A percentile compares a stretch with the other conserved stretches of the same genome.
Conservation (phyloP, 2,113 vertebrate genomes). For the Salvator merianae region DNA sequence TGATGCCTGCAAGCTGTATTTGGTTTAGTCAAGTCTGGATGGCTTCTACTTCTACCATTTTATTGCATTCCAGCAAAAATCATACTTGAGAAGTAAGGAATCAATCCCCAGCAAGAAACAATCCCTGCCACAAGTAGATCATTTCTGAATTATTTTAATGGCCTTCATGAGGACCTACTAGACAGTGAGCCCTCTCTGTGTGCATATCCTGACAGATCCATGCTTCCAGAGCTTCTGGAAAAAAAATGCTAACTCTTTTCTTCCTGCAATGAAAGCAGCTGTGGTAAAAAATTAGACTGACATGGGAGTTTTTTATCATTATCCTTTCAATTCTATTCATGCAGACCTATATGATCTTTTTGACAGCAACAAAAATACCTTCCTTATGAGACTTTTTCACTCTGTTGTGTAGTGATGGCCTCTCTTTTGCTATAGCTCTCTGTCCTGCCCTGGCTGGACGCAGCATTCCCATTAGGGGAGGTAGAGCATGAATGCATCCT, state of each 20-base stretch:
- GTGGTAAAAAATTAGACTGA: not conserved
- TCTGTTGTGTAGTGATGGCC: no score
- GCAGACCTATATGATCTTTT: no score
- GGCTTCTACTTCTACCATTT: not conserved
- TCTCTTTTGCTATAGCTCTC: no score
- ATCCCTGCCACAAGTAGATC: no score
- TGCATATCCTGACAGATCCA: not conserved
- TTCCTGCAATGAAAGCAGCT: not conserved
- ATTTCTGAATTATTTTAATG: not conserved
- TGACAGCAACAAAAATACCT: no score
- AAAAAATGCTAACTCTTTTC: not conserved
- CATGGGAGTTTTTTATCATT: not conserved
- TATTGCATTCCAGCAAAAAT: not conserved
- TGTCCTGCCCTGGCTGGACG: no score
- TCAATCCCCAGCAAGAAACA: no score
- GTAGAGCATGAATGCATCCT: no score
- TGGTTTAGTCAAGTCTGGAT: not conserved
- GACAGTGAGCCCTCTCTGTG: not conserved
- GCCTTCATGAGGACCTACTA: no score
- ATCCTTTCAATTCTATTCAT: not conserved
- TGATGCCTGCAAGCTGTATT: no score
- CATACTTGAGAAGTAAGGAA: not conserved
- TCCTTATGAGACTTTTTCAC: no score
- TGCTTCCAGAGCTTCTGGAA: not conserved
- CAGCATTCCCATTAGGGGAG: no score